Evolutionary conservation across 2,888 invertebrate genomes (phyloP).

Genomic region (Teinopalpus imperialis): DNA sequence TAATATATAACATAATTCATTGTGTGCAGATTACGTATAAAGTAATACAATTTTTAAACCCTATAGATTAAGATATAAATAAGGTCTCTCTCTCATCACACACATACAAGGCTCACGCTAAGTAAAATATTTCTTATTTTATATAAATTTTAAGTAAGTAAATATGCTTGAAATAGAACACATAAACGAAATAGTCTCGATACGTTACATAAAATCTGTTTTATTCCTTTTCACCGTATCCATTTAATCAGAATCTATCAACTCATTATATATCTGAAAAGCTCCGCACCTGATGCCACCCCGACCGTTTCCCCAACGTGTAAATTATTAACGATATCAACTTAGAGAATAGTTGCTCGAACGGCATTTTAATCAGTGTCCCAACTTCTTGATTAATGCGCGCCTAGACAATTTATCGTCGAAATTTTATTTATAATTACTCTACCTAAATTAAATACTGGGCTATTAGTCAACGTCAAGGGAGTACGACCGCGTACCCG

Average conservation of each 20-base stretch:
- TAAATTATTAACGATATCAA: slow-evolving; percentile 81
- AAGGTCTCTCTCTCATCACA: too few relatives aligned
- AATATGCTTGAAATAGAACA: too few relatives aligned
- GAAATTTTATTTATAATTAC: slow-evolving; percentile 82
- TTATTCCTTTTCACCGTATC: not conserved
- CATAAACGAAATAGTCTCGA: too few relatives aligned
- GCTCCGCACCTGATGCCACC: slow-evolving; percentile 62
- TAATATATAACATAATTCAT: too few relatives aligned
- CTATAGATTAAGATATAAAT: too few relatives aligned
- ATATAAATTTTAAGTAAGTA: too few relatives aligned
- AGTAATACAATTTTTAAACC: too few relatives aligned
- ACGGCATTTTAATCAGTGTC: slow-evolving; percentile 83
- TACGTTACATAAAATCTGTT: too few relatives aligned
- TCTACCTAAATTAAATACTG: slow-evolving; percentile 74
- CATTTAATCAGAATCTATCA: slow-evolving; percentile 19
- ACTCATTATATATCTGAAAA: not conserved
- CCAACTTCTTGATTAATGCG: slow-evolving; percentile 82
- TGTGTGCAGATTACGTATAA: too few relatives aligned
- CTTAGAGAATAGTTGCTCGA: slow-evolving; percentile 77
- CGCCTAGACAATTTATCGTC: slow-evolving; percentile 75
- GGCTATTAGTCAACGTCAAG: slow-evolving; percentile 78
- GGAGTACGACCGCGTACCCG: slow-evolving; percentile 61
- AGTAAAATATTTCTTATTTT: too few relatives aligned
- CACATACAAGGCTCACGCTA: too few relatives aligned
- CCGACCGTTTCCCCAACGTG: slow-evolving; percentile 55